phyloP scores from a whole-genome alignment of 2,888 invertebrate species.

The Syrphus vitripennis region DNA sequence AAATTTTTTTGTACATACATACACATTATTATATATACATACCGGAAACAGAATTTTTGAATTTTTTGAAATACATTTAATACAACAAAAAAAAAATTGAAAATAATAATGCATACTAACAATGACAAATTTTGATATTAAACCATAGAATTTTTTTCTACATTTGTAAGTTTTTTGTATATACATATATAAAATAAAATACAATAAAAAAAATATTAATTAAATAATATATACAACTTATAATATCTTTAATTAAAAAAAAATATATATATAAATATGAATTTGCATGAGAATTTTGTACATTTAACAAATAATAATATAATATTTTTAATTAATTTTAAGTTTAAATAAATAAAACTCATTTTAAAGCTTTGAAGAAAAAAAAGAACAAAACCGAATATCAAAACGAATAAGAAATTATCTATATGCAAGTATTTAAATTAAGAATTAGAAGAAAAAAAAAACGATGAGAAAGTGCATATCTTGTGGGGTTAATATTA shows the following conservation, averaged over 20 bases:
- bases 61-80: slow-evolving; percentile 8
- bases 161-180: slow-evolving; percentile 65
- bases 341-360: slow-evolving; percentile 33
- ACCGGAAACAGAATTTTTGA: slow-evolving; percentile 31
- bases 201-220: slow-evolving; percentile 13
- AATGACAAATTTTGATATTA: slow-evolving; percentile 65
- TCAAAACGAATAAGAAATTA: slow-evolving; percentile 20
- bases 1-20: slow-evolving; percentile 56
- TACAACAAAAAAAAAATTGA: not conserved
- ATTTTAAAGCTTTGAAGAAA: slow-evolving; percentile 20
- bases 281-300: slow-evolving; percentile 41
- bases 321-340: slow-evolving; percentile 32
- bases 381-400: slow-evolving; percentile 15
- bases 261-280: slow-evolving; percentile 1
- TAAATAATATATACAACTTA: slow-evolving; percentile 17
- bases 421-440: slow-evolving; percentile 11
- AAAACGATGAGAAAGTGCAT: slow-evolving; percentile 43
- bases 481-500: slow-evolving; percentile 36
- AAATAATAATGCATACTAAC: not conserved
- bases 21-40: not conserved
- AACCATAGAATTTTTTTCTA: slow-evolving; percentile 45
- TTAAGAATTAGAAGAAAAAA: slow-evolving; percentile 25
- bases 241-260: slow-evolving; percentile 9
- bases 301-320: slow-evolving; percentile 20
- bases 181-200: slow-evolving; percentile 32